These are phyloP conservation scores for Drosophila nikananu DNA, from an alignment of 1,140 invertebrate species.

Conservation along the genomic window DNA sequence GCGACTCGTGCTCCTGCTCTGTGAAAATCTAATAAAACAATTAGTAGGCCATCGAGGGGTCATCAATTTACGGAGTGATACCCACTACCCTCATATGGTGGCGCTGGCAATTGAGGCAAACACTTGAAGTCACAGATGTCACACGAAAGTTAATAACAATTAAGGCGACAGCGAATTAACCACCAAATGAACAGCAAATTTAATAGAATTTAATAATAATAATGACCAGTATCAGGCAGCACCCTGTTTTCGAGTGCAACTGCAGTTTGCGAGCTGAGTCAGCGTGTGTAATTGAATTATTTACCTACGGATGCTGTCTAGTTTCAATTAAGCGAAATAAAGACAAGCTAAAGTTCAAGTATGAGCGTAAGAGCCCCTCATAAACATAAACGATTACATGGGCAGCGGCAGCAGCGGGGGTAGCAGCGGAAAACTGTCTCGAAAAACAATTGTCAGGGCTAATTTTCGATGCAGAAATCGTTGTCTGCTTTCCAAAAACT, in stretches of 20 bases:
- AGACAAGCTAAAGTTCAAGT: constrained; percentile 79
- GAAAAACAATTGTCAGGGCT: constrained; percentile 53
- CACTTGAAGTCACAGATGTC: constrained; percentile 76
- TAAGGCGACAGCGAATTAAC: constrained; percentile 58
- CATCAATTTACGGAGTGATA: constrained; percentile 67
- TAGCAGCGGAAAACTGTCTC: constrained; percentile 18
- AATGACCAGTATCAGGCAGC: not conserved
- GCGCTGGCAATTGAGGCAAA: constrained; percentile 67
- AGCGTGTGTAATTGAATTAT: constrained; percentile 73
- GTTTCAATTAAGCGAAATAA: constrained; percentile 81
- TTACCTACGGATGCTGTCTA: constrained; percentile 68
- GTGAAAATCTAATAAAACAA: constrained; percentile 78
- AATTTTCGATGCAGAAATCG: constrained; percentile 49
- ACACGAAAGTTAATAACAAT: constrained; percentile 82
- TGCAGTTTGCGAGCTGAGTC: constrained; percentile 32
- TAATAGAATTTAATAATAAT: constrained; percentile 67
- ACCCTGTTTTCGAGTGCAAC: constrained; percentile 44
- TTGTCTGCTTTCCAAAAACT: constrained; percentile 33
- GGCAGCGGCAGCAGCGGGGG: not conserved
- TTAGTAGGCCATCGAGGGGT: constrained; percentile 63
- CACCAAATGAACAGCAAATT: constrained; percentile 48
- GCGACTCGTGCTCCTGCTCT: constrained; percentile 17
- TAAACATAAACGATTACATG: constrained; percentile 64
- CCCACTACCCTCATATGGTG: constrained; percentile 14
- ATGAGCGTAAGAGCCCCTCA: constrained; percentile 37